Conservation (phyloP, 1,140 invertebrate genomes). For the Drosophila quadrilineata region DNA sequence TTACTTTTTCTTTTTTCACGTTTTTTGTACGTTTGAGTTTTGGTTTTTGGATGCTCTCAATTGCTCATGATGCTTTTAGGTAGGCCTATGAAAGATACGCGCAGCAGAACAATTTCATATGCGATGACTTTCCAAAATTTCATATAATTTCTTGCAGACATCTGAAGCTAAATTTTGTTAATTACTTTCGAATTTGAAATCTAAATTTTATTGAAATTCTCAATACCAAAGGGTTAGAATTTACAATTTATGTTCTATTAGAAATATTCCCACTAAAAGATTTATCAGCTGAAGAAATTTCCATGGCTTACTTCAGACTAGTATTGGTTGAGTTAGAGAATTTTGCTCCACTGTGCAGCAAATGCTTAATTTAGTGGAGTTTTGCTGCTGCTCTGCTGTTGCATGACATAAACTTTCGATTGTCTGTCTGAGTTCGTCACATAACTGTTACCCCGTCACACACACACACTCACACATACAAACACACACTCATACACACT, state of each 20-base stretch:
- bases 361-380: conserved; percentile 5
- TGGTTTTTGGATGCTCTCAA: conserved; percentile 72
- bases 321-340: neutral
- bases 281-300: neutral
- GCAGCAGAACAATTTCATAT: conserved; percentile 68
- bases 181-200: conserved; percentile 23
- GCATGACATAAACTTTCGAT: conserved; percentile 79
- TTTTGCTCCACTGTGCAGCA: conserved; percentile 24
- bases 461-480: too few relatives aligned
- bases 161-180: too few relatives aligned
- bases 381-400: conserved; percentile 42
- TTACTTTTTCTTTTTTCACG: conserved; percentile 77
- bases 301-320: neutral
- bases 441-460: conserved; percentile 60
- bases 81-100: conserved; percentile 72
- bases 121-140: conserved; percentile 67
- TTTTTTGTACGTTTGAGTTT: too few relatives aligned
- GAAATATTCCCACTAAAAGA: neutral
- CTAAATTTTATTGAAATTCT: neutral
- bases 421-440: conserved; percentile 67
- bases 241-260: neutral
- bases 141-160: neutral
- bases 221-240: neutral
- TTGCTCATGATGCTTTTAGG: conserved; percentile 55
- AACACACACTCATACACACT: too few relatives aligned